Conservation (phyloP, 2,888 invertebrate species). For the Geotrupes spiniger region DNA sequence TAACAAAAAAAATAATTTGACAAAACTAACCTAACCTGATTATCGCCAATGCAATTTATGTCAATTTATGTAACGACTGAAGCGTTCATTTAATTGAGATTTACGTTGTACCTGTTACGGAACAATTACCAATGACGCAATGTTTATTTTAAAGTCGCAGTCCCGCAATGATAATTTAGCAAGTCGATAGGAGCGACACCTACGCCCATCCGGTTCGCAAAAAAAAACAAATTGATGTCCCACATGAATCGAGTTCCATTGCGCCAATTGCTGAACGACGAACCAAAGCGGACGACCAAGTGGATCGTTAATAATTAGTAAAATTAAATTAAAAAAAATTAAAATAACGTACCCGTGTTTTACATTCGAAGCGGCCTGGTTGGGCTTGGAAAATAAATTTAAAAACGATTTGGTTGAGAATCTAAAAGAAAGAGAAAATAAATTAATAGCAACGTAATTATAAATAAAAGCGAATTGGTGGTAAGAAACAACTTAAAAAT, state of each 20-base stretch:
- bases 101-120: conserved; percentile 9
- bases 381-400: conserved; percentile 66
- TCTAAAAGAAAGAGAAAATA: conserved; percentile 56
- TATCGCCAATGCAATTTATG: too few relatives aligned
- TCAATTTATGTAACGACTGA: too few relatives aligned
- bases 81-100: not conserved
- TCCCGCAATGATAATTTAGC: conserved; percentile 7
- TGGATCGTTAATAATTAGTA: conserved; percentile 8
- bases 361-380: conserved; percentile 60
- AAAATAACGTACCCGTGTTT: conserved; percentile 67
- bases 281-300: too few relatives aligned
- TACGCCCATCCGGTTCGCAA: not conserved
- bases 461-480: conserved; percentile 19
- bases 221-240: too few relatives aligned
- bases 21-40: too few relatives aligned
- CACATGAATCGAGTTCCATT: too few relatives aligned
- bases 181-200: conserved; percentile 11
- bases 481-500: too few relatives aligned
- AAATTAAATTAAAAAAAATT: conserved; percentile 33
- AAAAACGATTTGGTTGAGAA: conserved; percentile 70
- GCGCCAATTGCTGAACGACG: too few relatives aligned
- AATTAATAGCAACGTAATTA: conserved; percentile 31
- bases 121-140: conserved; percentile 13
- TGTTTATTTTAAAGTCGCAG: conserved; percentile 12
- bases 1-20: too few relatives aligned